Evolutionary conservation across 2,113 vertebrate species (phyloP).

Genomic region (Pseudolaguvia tuberculata): DNA sequence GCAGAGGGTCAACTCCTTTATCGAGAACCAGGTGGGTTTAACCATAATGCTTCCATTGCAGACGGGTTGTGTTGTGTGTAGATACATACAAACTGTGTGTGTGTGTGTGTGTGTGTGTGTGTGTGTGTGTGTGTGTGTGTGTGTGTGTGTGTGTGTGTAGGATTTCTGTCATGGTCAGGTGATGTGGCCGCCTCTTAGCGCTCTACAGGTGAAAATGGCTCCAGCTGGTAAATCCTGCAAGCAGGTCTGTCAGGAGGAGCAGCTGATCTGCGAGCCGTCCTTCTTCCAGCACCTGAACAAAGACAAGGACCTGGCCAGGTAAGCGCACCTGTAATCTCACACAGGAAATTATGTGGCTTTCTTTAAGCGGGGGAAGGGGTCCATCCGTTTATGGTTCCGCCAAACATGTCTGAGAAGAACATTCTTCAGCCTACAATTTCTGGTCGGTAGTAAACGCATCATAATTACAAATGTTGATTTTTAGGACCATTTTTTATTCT

Average conservation of each 20-base stretch:
- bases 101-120: conserved; percentile 11
- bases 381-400: too few relatives aligned
- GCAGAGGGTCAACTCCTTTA: conserved; percentile 94
- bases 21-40: conserved; percentile 84
- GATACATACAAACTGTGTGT: background rate
- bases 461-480: too few relatives aligned
- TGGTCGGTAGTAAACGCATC: too few relatives aligned
- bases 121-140: conserved; percentile 17
- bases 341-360: too few relatives aligned
- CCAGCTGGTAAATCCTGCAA: conserved; percentile 87
- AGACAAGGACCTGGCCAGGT: conserved; percentile 87
- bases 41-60: background rate
- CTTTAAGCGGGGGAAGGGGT: too few relatives aligned
- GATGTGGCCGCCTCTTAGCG: conserved; percentile 94
- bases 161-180: conserved; percentile 98
- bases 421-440: too few relatives aligned
- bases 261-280: conserved; percentile 95
- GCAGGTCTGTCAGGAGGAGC: conserved; percentile 94
- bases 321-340: too few relatives aligned
- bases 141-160: conserved; percentile 59
- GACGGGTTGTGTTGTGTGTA: background rate
- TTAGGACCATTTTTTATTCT: too few relatives aligned
- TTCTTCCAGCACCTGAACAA: conserved; percentile 99
- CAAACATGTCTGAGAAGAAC: too few relatives aligned
- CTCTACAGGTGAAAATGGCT: conserved; percentile 88